Evolutionary conservation across 2,888 invertebrate species (phyloP), one percentile per base, ranked within the genome.

Genomic region (Hemaris fuciformis): DNA sequence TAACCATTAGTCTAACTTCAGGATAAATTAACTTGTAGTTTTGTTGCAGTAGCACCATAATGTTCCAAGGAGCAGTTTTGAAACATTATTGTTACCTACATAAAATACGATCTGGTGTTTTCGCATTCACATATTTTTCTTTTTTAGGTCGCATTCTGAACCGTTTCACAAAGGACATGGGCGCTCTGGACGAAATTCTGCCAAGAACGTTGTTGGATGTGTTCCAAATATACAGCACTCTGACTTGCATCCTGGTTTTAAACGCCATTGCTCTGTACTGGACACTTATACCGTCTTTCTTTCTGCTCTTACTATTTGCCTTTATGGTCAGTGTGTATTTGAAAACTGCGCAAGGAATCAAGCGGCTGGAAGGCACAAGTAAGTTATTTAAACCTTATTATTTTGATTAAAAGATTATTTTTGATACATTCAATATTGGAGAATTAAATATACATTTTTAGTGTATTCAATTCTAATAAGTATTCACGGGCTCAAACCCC

Each of bases 151-250:
- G 96, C 60, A 96, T 98, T 66, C 90, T 98, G 48, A 93, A 93
- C 69, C 83, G 98, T 59, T 98, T 98, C 77, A 96, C 97, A 3
- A 98, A 97, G 81, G 98, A 98, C 81, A 95, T 97, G 80, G 97
- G 97, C 0, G 94, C 95, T 0, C 93, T 97, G 62, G 97, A 97
- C 77, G 97, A 97, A 76, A 87, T 95, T 57, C 81, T 97, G 46
- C 96, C 96, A 0, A 94, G 95, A 72, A 94, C 95, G 0, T 83
- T 95, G 20, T 79, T 96, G 27, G 96, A 96, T 75, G 94, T 96
- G 0, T 85, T 93, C 2, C 95, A 95, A 81, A 93, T 93, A 46
- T 91, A 89, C 66, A 81, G 88, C 62, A 86, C 85, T 1, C 72
- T 94, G 75, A 13, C 89, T 0, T 94, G 94, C 5, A 93, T 95